Base-by-base conservation (phyloP, 2,797 vertebrate genomes). In the Steatocranus sp. region DNA sequence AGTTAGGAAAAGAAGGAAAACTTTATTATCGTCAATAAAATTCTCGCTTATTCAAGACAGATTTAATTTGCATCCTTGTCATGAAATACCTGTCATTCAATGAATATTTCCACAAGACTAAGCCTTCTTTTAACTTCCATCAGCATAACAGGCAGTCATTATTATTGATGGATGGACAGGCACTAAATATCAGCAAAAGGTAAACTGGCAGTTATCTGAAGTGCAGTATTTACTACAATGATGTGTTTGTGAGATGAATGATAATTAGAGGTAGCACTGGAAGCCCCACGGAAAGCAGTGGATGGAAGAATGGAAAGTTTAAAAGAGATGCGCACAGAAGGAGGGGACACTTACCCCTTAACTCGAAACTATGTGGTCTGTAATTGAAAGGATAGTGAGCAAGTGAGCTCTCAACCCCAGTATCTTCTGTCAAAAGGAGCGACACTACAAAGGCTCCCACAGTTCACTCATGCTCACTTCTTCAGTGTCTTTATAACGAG, bases 301-400 rank as follows among this genome's bases (percentile, higher is more conserved):
- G 86, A 85, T 49, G 8, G 63, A 74, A 68, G 61, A 83, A 90
- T 66, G 56, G 51, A 73, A 77, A 83, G 80, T 86, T 85, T 74
- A 75, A 85, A 87, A 58, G 30, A 41, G 25, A 75, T 17, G 46
- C 6, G 4, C 17, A 38, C 8, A 51, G 50, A 80, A 11, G 34
- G 78, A 82, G 73, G 23, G 54, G 78, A 68, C 87, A 70, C 74
- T 81, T 83, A 83, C 54, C 78, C 61, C 79, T 68, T 79, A 70
- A 85, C 76, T 82, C 8, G 23, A 81, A 90, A 75, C 74, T 10
- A 53, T 11, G 83, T 56, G 83, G 73, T 85, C 83, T 61, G 75
- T 93, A 93, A 94, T 93, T 95, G 92, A 94, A 94, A 93, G 90
- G 88, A 89, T 87, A 80, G 83, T 10, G 81, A 83, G 81, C 7